Percentiles rank a stretch among this genome's conserved stretches.
phyloP scores from a whole-genome alignment of 2,113 vertebrate genomes.

The Triplophysa rosa region DNA sequence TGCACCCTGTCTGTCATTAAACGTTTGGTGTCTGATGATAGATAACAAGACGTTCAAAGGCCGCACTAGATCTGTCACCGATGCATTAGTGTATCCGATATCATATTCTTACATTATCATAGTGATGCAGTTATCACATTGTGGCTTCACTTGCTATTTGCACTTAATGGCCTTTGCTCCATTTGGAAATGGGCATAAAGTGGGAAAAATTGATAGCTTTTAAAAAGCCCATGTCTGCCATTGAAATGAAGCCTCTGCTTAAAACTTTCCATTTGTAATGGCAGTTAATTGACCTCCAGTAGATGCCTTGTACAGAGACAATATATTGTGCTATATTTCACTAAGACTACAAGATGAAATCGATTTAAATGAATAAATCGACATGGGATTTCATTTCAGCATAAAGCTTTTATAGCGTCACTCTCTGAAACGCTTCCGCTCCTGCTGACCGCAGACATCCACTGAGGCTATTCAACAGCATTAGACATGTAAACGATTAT shows the following conservation, averaged over 20 bases:
- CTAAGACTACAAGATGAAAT: slow-evolving; percentile 16
- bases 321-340: not conserved
- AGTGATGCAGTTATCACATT: slow-evolving; percentile 55
- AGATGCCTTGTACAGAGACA: slow-evolving; percentile 17
- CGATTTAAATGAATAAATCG: slow-evolving; percentile 27
- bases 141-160: slow-evolving; percentile 53
- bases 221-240: slow-evolving; percentile 59
- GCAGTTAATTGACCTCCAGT: slow-evolving; percentile 63
- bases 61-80: not conserved
- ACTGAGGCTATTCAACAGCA: slow-evolving; percentile 8
- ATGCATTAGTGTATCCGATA: slow-evolving; percentile 25
- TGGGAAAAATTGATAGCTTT: slow-evolving; percentile 60
- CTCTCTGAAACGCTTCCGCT: not conserved
- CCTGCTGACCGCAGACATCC: slow-evolving; percentile 10
- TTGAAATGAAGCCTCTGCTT: slow-evolving; percentile 64
- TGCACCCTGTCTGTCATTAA: not conserved
- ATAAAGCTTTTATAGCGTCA: slow-evolving; percentile 17
- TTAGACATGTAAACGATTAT: not conserved
- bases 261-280: slow-evolving; percentile 63
- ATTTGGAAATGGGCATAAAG: slow-evolving; percentile 69
- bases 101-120: slow-evolving; percentile 37
- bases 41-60: slow-evolving; percentile 1
- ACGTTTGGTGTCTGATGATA: not conserved
- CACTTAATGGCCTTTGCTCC: slow-evolving; percentile 58
- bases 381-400: slow-evolving; percentile 28